phyloP scores from a whole-genome alignment of 2,888 invertebrate species.

The Syrphus vitripennis region DNA sequence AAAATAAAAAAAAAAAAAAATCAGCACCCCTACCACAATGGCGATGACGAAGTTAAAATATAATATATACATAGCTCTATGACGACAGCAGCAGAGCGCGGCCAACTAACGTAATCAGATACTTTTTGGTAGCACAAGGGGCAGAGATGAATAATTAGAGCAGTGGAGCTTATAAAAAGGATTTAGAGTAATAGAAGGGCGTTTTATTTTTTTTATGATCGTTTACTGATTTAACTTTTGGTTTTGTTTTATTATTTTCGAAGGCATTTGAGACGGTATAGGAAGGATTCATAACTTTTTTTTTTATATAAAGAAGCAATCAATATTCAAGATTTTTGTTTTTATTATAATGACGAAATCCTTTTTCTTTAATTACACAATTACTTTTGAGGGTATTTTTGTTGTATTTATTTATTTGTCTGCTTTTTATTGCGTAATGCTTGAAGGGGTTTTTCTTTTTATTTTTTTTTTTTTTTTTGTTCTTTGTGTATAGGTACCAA shows the following conservation, averaged over 20 bases:
- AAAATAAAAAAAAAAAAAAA: conserved; percentile 26
- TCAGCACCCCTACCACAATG: neutral
- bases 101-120: conserved; percentile 50
- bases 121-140: conserved; percentile 34
- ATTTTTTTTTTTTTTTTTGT: neutral
- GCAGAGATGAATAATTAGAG: conserved; percentile 65
- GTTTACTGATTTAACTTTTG: conserved; percentile 21
- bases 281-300: conserved; percentile 1
- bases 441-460: neutral
- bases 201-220: neutral
- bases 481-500: neutral
- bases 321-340: conserved; percentile 50
- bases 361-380: conserved; percentile 42
- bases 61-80: neutral
- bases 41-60: no score
- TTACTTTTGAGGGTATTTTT: conserved; percentile 26
- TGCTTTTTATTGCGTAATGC: neutral
- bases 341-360: conserved; percentile 46
- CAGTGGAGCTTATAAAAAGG: conserved; percentile 60
- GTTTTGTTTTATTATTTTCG: neutral
- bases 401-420: neutral
- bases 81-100: neutral
- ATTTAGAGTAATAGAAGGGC: conserved; percentile 34
- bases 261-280: neutral
- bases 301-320: conserved; percentile 4